Evolutionary conservation across 2,113 vertebrate genomes (phyloP).

Genomic region (Ictidomys tridecemlineatus): DNA sequence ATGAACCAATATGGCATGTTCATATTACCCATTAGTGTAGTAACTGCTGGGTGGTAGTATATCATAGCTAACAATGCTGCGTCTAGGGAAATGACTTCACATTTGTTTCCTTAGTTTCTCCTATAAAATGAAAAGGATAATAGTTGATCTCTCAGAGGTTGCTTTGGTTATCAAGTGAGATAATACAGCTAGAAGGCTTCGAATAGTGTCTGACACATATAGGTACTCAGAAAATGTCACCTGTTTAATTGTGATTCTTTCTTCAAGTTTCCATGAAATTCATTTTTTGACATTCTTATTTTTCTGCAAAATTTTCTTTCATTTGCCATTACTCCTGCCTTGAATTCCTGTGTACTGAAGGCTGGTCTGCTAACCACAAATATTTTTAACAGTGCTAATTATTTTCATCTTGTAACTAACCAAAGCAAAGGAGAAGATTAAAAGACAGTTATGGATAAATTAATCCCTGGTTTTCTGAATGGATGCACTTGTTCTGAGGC

Average conservation of each 20-base stretch:
- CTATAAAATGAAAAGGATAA: conserved; percentile 35
- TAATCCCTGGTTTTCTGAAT: neutral
- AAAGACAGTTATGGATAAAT: neutral
- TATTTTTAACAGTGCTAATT: neutral
- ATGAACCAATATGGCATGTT: neutral
- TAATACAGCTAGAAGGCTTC: neutral
- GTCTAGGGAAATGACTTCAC: neutral
- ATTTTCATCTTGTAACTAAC: neutral
- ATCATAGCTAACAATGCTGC: neutral
- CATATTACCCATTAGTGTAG: neutral
- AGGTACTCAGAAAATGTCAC: neutral
- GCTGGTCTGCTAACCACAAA: neutral
- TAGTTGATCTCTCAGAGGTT: neutral
- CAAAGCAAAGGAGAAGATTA: neutral
- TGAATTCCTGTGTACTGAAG: neutral
- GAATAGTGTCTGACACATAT: neutral
- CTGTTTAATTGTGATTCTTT: neutral
- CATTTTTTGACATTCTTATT: neutral
- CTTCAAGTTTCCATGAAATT: neutral
- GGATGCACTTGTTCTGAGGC: neutral
- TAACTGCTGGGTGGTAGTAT: neutral
- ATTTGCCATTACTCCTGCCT: no score
- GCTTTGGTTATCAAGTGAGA: neutral
- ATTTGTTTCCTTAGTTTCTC: neutral
- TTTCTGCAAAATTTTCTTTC: neutral